Evolutionary conservation across 2,888 invertebrate genomes (phyloP).

Genomic region (Heliconius erato): DNA sequence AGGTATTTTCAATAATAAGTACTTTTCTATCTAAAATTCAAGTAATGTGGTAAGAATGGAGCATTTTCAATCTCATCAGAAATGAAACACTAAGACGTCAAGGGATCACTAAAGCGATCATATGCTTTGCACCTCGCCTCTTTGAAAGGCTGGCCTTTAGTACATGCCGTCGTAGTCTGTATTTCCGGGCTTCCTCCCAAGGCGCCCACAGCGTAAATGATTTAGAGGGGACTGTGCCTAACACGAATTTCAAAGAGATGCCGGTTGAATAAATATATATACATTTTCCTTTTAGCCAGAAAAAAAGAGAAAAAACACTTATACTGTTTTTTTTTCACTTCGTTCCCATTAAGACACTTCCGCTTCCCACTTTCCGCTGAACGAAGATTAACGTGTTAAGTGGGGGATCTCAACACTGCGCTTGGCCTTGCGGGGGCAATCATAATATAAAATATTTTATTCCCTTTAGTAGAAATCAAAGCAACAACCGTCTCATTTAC

Average conservation of each 20-base stretch:
- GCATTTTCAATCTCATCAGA: not conserved
- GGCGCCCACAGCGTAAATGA: constrained; percentile 1
- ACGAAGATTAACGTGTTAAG: too few relatives aligned
- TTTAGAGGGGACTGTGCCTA: not conserved
- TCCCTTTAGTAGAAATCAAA: too few relatives aligned
- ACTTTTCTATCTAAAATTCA: not conserved
- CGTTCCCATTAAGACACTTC: too few relatives aligned
- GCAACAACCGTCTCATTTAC: too few relatives aligned
- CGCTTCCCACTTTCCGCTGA: too few relatives aligned
- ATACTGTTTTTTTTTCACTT: too few relatives aligned
- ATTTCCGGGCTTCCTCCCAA: not conserved
- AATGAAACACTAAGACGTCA: not conserved
- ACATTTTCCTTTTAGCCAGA: not conserved
- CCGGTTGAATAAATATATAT: not conserved
- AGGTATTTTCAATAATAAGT: not conserved
- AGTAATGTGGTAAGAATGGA: not conserved
- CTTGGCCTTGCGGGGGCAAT: too few relatives aligned
- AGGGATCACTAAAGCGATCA: not conserved
- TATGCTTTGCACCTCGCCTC: constrained; percentile 1
- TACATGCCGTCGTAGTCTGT: not conserved
- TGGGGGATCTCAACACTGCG: too few relatives aligned
- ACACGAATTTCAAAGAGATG: not conserved
- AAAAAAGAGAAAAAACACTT: not conserved
- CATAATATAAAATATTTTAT: too few relatives aligned
- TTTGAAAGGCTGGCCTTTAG: not conserved